phyloP scores from a whole-genome alignment of 2,113 vertebrate species.

The Ivindomyrus marchei region DNA sequence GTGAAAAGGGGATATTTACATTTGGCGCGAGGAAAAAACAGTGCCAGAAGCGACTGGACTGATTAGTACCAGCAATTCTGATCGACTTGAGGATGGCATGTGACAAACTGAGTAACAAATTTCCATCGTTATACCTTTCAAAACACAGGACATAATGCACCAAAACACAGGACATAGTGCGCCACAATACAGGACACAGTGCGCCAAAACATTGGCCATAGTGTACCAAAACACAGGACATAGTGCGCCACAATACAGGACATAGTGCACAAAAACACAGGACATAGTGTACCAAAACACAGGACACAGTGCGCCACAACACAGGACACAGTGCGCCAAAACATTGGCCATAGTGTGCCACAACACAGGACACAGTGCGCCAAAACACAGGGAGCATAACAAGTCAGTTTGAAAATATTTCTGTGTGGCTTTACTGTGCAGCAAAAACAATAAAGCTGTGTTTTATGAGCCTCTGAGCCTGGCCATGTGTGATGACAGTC shows the following conservation, averaged over 20 bases:
- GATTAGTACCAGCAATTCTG: neutral
- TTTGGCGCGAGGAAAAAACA: neutral
- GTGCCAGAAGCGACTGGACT: neutral
- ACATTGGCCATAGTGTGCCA: too few species aligned
- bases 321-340: too few species aligned
- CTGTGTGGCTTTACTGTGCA: neutral
- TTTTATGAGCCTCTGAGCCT: neutral
- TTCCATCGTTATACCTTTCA: neutral
- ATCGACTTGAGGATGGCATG: neutral
- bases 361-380: too few species aligned
- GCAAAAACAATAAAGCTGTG: neutral
- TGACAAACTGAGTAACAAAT: neutral
- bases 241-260: too few species aligned
- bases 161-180: too few species aligned
- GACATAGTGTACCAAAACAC: too few species aligned
- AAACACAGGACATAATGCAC: neutral
- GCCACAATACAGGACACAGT: too few species aligned
- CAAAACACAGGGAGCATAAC: neutral
- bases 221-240: neutral
- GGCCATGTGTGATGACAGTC: neutral
- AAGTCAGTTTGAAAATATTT: neutral
- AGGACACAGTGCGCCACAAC: too few species aligned
- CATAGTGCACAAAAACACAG: too few species aligned
- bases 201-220: too few species aligned
- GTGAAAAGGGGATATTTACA: neutral